Conservation (phyloP, 2,797 vertebrate species). For the Chaetodon trifasciatus region DNA sequence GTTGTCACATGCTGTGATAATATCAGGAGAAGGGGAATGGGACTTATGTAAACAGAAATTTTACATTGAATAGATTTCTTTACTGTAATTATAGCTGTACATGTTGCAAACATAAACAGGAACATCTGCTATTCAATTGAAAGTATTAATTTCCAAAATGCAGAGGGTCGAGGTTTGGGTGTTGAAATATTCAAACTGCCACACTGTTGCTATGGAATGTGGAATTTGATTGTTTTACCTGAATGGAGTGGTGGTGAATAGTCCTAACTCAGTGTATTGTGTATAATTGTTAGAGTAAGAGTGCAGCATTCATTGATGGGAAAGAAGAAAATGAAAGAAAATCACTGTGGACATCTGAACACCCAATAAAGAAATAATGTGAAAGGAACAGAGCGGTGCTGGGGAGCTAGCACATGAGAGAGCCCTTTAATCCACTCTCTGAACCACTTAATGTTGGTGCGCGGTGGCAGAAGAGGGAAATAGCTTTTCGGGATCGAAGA, state of each 20-base stretch:
- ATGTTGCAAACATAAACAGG: neutral
- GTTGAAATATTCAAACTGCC: no score
- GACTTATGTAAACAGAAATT: neutral
- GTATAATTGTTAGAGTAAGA: neutral
- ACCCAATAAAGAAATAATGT: neutral
- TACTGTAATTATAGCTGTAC: conserved; percentile 6
- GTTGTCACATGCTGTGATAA: conserved; percentile 8
- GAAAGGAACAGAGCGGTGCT: neutral
- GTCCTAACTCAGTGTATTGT: neutral
- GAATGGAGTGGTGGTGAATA: neutral
- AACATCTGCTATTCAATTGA: neutral
- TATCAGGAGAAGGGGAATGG: neutral
- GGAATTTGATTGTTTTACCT: neutral
- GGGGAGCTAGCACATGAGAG: conserved; percentile 3
- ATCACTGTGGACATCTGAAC: neutral
- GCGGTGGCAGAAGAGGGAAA: conserved; percentile 25
- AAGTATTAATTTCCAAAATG: neutral
- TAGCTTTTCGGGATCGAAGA: conserved; percentile 31
- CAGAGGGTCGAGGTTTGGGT: no score
- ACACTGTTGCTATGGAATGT: no score
- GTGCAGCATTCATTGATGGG: neutral
- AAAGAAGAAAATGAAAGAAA: neutral
- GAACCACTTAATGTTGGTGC: conserved; percentile 28
- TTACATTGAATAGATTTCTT: neutral
- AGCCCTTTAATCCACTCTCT: conserved; percentile 23